Percentiles rank a stretch among this genome's conserved stretches.
Evolutionary conservation across 2,113 vertebrate species (phyloP).

Genomic region (Andinoacara biseriatus): DNA sequence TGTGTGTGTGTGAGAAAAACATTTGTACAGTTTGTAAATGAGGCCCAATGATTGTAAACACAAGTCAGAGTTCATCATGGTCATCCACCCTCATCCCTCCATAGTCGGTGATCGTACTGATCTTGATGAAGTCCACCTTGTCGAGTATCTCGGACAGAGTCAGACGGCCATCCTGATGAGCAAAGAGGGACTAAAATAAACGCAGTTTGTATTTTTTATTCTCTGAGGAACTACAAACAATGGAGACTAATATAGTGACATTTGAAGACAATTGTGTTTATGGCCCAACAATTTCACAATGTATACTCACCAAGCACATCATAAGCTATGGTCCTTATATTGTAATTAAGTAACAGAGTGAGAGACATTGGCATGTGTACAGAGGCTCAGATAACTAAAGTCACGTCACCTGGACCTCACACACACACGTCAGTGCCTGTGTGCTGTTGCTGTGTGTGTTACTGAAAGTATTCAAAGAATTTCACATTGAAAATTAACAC

Average conservation of each 20-base stretch:
- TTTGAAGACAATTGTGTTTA: neutral
- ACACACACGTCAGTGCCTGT: too few relatives aligned
- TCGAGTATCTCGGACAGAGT: conserved; percentile 75
- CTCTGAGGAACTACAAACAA: too few relatives aligned
- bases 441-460: too few relatives aligned
- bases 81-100: conserved; percentile 67
- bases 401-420: too few relatives aligned
- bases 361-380: neutral
- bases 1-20: neutral
- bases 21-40: neutral
- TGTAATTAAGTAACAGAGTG: neutral
- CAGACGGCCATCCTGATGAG: conserved; percentile 78
- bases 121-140: conserved; percentile 64
- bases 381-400: too few relatives aligned
- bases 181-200: conserved; percentile 17
- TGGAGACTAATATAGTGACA: too few relatives aligned
- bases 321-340: neutral
- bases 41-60: neutral
- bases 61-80: conserved; percentile 75
- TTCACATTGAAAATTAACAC: too few relatives aligned
- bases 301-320: neutral
- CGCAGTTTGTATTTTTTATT: neutral
- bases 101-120: conserved; percentile 80
- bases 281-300: neutral
- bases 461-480: too few relatives aligned